Evolutionary conservation across 1,140 invertebrate genomes (phyloP).

Genomic region (Drosophila fuyamai): DNA sequence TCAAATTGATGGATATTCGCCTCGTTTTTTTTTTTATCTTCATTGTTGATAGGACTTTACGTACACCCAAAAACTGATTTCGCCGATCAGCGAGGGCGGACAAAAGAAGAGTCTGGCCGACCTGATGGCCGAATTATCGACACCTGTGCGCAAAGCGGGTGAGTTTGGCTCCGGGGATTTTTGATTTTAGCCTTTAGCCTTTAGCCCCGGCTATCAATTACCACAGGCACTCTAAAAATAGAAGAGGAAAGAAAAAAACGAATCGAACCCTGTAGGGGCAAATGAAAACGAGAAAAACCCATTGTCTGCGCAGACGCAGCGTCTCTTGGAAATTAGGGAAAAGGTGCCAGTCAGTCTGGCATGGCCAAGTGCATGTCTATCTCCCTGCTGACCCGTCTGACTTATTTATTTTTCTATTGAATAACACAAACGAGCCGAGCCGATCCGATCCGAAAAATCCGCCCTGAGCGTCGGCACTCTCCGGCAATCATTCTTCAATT

Average conservation of each 20-base stretch:
- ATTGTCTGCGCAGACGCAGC: constrained; percentile 41
- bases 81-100: constrained; percentile 90
- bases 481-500: constrained; percentile 81
- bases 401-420: constrained; percentile 82
- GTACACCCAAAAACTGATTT: constrained; percentile 91
- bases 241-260: background rate
- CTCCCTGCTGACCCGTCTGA: constrained; percentile 36
- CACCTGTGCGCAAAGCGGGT: constrained; percentile 80
- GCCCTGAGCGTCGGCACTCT: constrained; percentile 58
- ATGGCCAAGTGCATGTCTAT: constrained; percentile 54
- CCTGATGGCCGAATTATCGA: constrained; percentile 89
- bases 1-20: constrained; percentile 15
- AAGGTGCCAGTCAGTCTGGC: constrained; percentile 82
- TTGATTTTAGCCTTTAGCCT: background rate
- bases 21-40: background rate
- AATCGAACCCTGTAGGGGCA: background rate
- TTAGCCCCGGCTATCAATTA: constrained; percentile 56
- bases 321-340: constrained; percentile 57
- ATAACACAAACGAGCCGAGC: constrained; percentile 61
- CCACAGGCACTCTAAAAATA: constrained; percentile 30
- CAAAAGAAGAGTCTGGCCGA: constrained; percentile 90
- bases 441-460: constrained; percentile 25
- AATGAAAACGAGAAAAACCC: constrained; percentile 5
- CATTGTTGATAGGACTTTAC: constrained; percentile 86
- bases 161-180: constrained; percentile 39